Conservation (phyloP, 2,113 vertebrate species). For the Vulpes lagopus region DNA sequence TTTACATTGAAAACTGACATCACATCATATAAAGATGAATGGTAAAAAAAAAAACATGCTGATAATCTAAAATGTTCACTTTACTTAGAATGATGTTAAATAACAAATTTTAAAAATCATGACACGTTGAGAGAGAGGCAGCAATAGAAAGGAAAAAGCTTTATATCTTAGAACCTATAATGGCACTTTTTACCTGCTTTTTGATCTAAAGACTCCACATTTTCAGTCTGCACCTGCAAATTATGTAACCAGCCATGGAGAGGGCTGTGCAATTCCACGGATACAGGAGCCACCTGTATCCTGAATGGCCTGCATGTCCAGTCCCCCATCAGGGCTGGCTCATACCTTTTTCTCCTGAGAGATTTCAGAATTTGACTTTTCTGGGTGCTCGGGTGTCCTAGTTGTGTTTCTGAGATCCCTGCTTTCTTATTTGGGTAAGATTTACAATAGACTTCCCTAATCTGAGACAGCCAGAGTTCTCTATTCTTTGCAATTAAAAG, state of each 20-base stretch:
- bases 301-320: neutral
- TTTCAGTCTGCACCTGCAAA: neutral
- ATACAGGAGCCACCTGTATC: neutral
- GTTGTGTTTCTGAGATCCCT: neutral
- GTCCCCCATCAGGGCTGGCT: neutral
- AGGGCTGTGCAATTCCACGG: neutral
- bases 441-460: neutral
- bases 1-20: neutral
- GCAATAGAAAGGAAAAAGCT: neutral
- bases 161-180: neutral
- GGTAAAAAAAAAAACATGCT: neutral
- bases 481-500: neutral
- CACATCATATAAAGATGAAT: neutral
- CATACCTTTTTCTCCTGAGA: neutral
- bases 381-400: neutral
- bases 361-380: neutral
- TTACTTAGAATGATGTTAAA: neutral
- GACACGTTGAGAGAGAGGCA: neutral
- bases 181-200: neutral
- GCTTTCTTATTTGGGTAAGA: neutral
- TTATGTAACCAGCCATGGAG: neutral
- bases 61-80: neutral
- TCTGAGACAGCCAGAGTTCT: neutral
- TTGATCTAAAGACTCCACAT: neutral
- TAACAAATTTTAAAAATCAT: neutral